Evolutionary conservation across 1,140 invertebrate genomes (phyloP), one percentile per base, ranked within the genome.

Genomic region (Ostrea edulis): DNA sequence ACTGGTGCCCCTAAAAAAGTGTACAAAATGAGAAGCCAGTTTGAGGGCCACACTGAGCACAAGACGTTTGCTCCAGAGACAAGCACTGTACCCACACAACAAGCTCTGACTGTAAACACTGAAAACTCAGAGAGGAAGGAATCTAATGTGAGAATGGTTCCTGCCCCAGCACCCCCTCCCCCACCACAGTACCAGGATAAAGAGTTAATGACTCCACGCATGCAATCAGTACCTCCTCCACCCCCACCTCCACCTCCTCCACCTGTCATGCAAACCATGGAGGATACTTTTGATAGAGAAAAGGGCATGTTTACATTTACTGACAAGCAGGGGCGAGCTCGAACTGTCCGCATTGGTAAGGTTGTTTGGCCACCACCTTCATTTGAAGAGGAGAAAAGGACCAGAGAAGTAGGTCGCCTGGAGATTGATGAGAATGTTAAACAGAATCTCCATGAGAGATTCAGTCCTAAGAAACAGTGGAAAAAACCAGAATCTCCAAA

Each of bases 261-360:
- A 17, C 97, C 98, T 0, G 97, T 97, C 0, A 97, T 97, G 96
- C 97, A 97, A 3, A 97, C 93, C 97, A 97, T 0, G 97, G 96
- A 1, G 97, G 97, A 93, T 96, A 96, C 0, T 95, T 97, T 98
- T 91, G 92, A 94, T 85, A 88, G 89, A 12, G 91, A 93, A n/a
- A 91, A 91, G 85, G 93, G 92, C 22, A 93, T 91, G 11, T 93
- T 92, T 71, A 92, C 93, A 83, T 92, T 94, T 71, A 90, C 89
- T 44, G 93, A 94, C 85, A 91, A 89, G 54, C 87, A 98, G 90
- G 98, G 98, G 1, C 95, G 98, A 77, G 98, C 98, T 0, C 98
- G 98, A 93, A 99, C 98, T 0, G 98, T 99, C 8, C 95, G 98
- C 77, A 99, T 99, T 84, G 98, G 98, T 12, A 99, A 99, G 95